Evolutionary conservation across 1,140 invertebrate genomes (phyloP), one percentile per base, ranked within the genome.

Genomic region (Drosophila athabasca): DNA sequence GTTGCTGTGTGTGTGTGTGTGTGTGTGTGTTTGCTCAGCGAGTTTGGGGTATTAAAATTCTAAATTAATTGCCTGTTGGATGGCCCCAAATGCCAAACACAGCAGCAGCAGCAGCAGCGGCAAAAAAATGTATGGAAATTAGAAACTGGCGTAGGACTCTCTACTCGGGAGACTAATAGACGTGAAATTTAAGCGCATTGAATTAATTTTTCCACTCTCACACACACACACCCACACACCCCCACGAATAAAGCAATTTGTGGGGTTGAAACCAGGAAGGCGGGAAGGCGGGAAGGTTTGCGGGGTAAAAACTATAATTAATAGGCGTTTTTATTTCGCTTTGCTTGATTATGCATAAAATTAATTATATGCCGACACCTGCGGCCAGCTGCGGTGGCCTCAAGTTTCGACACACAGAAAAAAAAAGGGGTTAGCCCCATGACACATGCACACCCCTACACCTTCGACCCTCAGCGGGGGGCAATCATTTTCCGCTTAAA

Each of bases 181-280:
- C 82, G 82, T 88, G 75, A 87, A 87, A 88, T 87, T 88, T 88
- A 87, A 87, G 82, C 83, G 83, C 79, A 87, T 87, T 88, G 83
- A 88, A 87, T 87, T 88, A 88, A 88, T 87, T 76, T 66, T 58
- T 66, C 31, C 49, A 44, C 22, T 22, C 52, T 7, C 31, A 51
- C 44, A 48, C 39, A 60, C 24, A 26, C 22, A 24, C 22, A 24
- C 22, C 24, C 24, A 19, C 17, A 19, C 1, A 41, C 35, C 58
- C 41, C 24, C 46, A 60, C 31, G 59, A 87, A 82, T 88, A 72
- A 87, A 87, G 82, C 82, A 72, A 88, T 88, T 87, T 69, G 13
- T 11, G 41, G 29, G 54, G 64, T 48, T 35, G 51, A 29, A 43
- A 65, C 11, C 11, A 11, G 35, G 35, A 5, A 11, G 35, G 4